Percentiles rank a stretch among this genome's conserved stretches.
Conservation (phyloP, 2,113 vertebrate species). For the Boulengeromyrus knoepffleri region DNA sequence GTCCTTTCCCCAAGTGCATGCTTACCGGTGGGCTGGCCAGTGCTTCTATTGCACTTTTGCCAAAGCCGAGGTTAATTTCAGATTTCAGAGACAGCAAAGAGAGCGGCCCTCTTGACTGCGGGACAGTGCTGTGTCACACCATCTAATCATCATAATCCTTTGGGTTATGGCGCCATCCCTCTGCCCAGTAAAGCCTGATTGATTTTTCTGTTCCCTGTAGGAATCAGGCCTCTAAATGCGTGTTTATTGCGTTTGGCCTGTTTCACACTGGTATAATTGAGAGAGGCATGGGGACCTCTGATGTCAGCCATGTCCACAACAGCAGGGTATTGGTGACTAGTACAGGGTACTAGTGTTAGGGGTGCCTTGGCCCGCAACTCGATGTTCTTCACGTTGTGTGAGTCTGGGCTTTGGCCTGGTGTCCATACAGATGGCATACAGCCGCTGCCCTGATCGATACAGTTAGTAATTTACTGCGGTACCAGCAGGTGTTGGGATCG, state of each 20-base stretch:
- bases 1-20: not conserved
- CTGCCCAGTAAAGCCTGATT: slow-evolving; percentile 24
- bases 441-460: slow-evolving; percentile 16
- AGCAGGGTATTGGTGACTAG: not conserved
- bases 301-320: not conserved
- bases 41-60: not conserved
- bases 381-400: not conserved
- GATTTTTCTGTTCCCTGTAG: slow-evolving; percentile 15
- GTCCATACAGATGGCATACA: not conserved
- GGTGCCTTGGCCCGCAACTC: not conserved
- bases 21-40: not conserved
- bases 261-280: not conserved
- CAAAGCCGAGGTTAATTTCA: slow-evolving; percentile 21
- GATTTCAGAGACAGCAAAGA: not conserved
- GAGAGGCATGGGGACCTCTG: not conserved
- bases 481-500: slow-evolving; percentile 6
- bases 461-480: slow-evolving; percentile 35
- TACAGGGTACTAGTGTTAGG: too few species aligned
- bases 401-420: not conserved
- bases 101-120: not conserved
- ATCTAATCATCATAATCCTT: slow-evolving; percentile 25
- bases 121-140: not conserved
- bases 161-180: slow-evolving; percentile 16
- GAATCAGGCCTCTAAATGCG: not conserved
- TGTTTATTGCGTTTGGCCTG: not conserved